phyloP scores from a whole-genome alignment of 2,888 invertebrate genomes.

The Liposcelis brunnea region DNA sequence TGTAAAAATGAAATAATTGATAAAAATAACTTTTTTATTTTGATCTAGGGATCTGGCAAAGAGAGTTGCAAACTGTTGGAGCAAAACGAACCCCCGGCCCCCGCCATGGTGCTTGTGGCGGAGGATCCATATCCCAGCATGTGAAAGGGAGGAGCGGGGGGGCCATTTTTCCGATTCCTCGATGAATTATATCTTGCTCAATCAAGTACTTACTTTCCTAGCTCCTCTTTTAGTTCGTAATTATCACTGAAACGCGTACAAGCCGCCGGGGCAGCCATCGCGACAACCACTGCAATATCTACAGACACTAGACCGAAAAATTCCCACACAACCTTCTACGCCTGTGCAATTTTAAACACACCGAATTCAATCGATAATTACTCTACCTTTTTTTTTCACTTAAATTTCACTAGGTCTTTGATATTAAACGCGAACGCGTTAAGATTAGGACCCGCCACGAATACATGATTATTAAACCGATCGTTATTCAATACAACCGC shows the following conservation, averaged over 20 bases:
- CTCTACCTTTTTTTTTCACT: no score
- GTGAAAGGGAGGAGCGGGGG: neutral
- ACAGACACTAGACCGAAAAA: neutral
- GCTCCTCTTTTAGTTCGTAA: constrained; percentile 98
- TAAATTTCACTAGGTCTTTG: no score
- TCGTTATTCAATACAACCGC: neutral
- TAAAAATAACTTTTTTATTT: constrained; percentile 9
- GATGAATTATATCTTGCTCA: neutral
- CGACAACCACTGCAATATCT: constrained; percentile 21
- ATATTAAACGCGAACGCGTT: no score
- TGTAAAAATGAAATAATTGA: neutral
- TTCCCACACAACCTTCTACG: neutral
- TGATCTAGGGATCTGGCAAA: constrained; percentile 3
- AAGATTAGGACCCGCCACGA: no score
- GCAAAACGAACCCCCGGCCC: constrained; percentile 11
- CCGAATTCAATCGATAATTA: constrained; percentile 1
- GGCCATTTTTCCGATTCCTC: constrained; percentile 3
- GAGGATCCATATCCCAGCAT: neutral
- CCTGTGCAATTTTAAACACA: constrained; percentile 1
- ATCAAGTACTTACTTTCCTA: constrained; percentile 77
- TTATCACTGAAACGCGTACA: constrained; percentile 98
- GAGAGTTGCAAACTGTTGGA: constrained; percentile 22
- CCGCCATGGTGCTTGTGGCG: neutral
- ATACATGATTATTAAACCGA: no score
- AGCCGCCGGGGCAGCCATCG: constrained; percentile 76